These are phyloP conservation scores for Barnardius zonarius DNA, from an alignment of 2,113 vertebrate species.

Conservation along the genomic window DNA sequence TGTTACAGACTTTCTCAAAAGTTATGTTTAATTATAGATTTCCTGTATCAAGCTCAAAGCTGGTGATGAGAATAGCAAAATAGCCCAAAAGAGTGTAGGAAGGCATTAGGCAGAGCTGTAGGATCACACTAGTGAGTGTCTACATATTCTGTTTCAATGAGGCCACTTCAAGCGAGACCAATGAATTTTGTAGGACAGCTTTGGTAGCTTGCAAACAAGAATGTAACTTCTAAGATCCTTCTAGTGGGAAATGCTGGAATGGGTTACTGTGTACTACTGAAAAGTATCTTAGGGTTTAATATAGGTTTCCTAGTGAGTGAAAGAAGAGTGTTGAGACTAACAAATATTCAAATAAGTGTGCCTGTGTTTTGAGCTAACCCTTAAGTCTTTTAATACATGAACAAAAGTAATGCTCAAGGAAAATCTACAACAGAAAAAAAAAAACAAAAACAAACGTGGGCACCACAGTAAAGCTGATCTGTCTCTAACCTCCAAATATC, in stretches of 20 bases:
- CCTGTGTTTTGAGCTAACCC: slow-evolving; percentile 19
- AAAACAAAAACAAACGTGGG: not conserved
- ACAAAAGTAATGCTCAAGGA: not conserved
- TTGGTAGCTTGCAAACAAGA: not conserved
- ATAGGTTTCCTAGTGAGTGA: not conserved
- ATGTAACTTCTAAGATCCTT: not conserved
- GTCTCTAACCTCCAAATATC: not conserved
- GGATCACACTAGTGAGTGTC: slow-evolving; percentile 11
- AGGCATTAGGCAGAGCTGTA: not conserved
- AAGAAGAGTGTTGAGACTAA: slow-evolving; percentile 3
- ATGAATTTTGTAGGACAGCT: not conserved
- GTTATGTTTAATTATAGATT: not conserved
- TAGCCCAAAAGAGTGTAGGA: not conserved
- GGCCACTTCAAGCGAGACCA: slow-evolving; percentile 1
- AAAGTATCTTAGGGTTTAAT: not conserved
- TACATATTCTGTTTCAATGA: not conserved
- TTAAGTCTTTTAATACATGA: not conserved
- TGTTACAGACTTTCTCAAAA: not conserved
- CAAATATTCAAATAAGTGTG: not conserved
- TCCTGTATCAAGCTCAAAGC: not conserved
- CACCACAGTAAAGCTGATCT: not conserved
- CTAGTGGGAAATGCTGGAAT: not conserved
- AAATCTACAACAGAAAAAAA: not conserved
- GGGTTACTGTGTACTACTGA: slow-evolving; percentile 12
- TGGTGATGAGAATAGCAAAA: not conserved